phyloP scores from a whole-genome alignment of 2,888 invertebrate species.

The Electrophaes corylata region DNA sequence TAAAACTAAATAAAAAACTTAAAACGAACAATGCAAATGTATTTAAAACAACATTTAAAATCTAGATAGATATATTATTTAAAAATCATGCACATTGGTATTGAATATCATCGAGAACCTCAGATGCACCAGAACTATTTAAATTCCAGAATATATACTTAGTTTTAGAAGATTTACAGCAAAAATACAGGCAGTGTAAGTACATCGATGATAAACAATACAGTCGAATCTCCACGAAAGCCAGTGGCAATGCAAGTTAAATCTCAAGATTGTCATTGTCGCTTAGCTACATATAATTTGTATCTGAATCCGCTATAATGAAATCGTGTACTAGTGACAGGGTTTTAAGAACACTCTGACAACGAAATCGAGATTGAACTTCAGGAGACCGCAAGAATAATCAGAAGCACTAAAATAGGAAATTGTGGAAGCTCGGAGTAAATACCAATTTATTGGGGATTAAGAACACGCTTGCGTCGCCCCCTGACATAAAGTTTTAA shows the following conservation, averaged over 20 bases:
- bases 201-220: not conserved
- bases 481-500: not conserved
- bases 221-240: too few relatives aligned
- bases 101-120: not conserved
- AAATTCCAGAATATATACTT: not conserved
- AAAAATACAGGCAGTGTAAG: not conserved
- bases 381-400: not conserved
- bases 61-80: not conserved
- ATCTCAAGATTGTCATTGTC: too few relatives aligned
- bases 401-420: not conserved
- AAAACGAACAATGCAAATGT: not conserved
- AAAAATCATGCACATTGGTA: not conserved
- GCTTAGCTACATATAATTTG: too few relatives aligned
- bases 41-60: not conserved
- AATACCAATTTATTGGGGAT: not conserved
- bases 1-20: not conserved
- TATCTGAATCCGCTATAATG: too few relatives aligned
- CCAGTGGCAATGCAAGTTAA: too few relatives aligned
- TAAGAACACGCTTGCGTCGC: not conserved
- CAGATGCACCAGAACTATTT: not conserved
- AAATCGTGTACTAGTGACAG: not conserved
- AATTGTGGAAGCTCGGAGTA: not conserved
- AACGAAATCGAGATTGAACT: not conserved
- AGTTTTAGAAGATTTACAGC: not conserved
- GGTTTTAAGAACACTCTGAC: not conserved